Conservation (phyloP, 2,797 vertebrate genomes). For the Lophotriccus pileatus region DNA sequence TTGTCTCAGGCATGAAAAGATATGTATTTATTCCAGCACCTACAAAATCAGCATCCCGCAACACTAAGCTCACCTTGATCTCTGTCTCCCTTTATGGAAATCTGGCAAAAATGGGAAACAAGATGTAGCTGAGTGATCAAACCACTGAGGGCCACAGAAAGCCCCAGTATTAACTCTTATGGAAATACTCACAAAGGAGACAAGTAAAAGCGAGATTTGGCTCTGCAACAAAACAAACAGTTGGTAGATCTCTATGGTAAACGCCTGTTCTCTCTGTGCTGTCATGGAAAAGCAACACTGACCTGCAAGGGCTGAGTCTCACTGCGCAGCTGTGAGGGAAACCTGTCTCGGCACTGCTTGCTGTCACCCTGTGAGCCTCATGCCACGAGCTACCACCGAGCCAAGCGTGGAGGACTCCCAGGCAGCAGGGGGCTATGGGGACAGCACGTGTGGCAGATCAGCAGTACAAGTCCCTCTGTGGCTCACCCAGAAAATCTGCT, state of each 20-base stretch:
- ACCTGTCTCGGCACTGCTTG: rapidly evolving
- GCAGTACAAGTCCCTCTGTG: not conserved
- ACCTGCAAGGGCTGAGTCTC: not conserved
- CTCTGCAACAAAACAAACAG: not conserved
- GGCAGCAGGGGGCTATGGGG: not conserved
- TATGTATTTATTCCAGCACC: not conserved
- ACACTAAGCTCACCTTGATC: not conserved
- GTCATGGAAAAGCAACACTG: not conserved
- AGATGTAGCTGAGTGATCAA: not conserved
- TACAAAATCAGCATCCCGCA: not conserved
- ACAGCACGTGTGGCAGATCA: not conserved
- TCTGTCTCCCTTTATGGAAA: not conserved
- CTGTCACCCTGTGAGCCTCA: rapidly evolving
- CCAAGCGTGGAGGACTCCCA: not conserved
- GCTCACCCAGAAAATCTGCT: not conserved
- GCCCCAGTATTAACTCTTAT: not conserved
- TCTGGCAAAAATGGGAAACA: not conserved
- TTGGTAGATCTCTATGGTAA: not conserved
- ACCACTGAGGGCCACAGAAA: not conserved
- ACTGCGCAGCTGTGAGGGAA: not conserved
- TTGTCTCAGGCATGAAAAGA: not conserved
- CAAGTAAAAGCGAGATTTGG: not conserved
- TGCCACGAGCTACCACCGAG: not conserved
- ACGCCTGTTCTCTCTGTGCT: not conserved
- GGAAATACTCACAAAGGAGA: not conserved